phyloP scores from a whole-genome alignment of 2,888 invertebrate species.

The Drosophila meridiana region DNA sequence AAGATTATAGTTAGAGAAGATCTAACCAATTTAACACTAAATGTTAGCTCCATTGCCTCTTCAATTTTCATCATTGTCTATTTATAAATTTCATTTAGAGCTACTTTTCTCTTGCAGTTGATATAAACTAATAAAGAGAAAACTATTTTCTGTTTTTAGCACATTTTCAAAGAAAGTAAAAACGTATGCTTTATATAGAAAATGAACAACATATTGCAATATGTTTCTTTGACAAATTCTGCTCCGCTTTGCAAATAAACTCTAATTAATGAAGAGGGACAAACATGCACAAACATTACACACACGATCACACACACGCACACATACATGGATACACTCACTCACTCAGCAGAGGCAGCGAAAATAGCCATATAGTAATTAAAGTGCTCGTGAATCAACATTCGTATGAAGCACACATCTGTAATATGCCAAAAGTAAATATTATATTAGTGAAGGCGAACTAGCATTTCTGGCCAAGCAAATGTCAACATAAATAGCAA shows the following conservation, averaged over 20 bases:
- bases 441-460: not conserved
- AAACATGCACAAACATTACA: not conserved
- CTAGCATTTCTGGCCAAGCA: not conserved
- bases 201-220: not conserved
- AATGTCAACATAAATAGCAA: not conserved
- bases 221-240: not conserved
- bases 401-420: constrained; percentile 1
- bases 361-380: constrained; percentile 25
- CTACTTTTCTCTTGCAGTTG: not conserved
- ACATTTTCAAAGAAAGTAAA: not conserved
- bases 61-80: no score
- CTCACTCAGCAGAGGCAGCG: not conserved
- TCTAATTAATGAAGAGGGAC: constrained; percentile 14
- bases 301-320: not conserved
- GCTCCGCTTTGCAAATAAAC: not conserved
- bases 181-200: not conserved
- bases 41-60: no score
- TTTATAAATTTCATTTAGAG: not conserved
- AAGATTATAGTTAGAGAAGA: no score
- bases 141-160: not conserved
- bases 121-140: not conserved
- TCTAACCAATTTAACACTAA: no score
- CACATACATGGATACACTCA: not conserved
- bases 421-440: constrained; percentile 7
- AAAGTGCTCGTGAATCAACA: constrained; percentile 21